phyloP scores from a whole-genome alignment of 2,797 vertebrate genomes.

The Sebastes reedi region DNA sequence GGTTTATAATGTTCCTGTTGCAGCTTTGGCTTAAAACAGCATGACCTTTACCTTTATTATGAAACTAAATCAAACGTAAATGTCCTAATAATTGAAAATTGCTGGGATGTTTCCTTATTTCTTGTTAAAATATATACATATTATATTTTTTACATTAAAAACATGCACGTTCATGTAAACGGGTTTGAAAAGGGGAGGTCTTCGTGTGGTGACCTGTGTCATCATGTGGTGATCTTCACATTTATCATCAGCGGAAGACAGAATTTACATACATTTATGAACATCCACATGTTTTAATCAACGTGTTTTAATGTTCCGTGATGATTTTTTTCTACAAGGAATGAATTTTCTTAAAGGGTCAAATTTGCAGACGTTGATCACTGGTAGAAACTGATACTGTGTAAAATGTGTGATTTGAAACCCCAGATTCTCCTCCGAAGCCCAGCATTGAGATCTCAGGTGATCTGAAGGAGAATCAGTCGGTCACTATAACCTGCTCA shows the following conservation, averaged over 20 bases:
- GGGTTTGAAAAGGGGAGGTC: not conserved
- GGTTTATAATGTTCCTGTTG: not conserved
- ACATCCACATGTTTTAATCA: not conserved
- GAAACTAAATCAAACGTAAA: too few species aligned
- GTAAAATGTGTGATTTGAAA: not conserved
- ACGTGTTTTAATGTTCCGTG: not conserved
- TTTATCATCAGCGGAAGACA: not conserved
- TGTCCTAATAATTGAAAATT: too few species aligned
- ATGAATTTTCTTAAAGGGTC: not conserved
- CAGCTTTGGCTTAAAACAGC: not conserved
- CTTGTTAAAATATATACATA: too few species aligned
- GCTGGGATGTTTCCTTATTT: too few species aligned
- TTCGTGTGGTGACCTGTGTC: not conserved
- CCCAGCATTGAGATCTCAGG: slow-evolving; percentile 19
- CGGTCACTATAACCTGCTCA: slow-evolving; percentile 60
- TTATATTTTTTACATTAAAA: not conserved
- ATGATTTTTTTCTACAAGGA: not conserved
- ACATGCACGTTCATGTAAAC: not conserved
- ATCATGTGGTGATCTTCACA: not conserved
- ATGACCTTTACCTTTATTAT: not conserved
- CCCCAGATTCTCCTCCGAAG: slow-evolving; percentile 33
- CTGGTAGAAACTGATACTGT: not conserved
- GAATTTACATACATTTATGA: not conserved
- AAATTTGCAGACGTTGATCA: not conserved
- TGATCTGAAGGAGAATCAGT: slow-evolving; percentile 14